Evolutionary conservation across 1,140 invertebrate genomes (phyloP).

Genomic region (Neodiprion lecontei): DNA sequence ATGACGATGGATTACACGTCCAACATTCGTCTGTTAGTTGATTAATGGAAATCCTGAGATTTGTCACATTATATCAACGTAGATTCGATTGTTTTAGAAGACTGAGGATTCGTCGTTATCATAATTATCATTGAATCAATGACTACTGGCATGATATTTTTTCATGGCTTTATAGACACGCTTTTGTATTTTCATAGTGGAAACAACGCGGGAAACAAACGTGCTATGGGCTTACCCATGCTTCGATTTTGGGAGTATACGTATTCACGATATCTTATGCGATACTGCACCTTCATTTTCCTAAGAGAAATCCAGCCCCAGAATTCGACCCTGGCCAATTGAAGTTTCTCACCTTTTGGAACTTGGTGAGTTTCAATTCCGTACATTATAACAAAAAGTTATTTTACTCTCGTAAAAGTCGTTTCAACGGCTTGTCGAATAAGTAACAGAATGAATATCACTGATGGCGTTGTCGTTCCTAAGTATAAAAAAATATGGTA

Average conservation of each 20-base stretch:
- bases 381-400: slow-evolving; percentile 18
- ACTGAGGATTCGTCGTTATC: background rate
- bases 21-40: too few species aligned
- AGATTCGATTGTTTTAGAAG: background rate
- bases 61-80: too few species aligned
- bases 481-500: slow-evolving; percentile 6
- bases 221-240: slow-evolving; percentile 33
- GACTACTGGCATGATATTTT: background rate
- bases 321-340: slow-evolving; percentile 57
- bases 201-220: background rate
- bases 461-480: background rate
- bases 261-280: slow-evolving; percentile 40
- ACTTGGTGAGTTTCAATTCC: slow-evolving; percentile 58
- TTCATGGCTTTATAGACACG: background rate
- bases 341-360: slow-evolving; percentile 64
- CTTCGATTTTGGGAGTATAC: slow-evolving; percentile 36
- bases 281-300: slow-evolving; percentile 39
- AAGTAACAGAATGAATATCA: background rate
- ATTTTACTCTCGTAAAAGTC: slow-evolving; percentile 3
- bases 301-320: slow-evolving; percentile 23
- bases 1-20: too few species aligned
- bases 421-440: background rate
- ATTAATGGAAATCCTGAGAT: too few species aligned
- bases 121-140: background rate
- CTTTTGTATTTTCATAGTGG: background rate